phyloP scores from a whole-genome alignment of 2,797 vertebrate genomes.

The Anguilla anguilla region DNA sequence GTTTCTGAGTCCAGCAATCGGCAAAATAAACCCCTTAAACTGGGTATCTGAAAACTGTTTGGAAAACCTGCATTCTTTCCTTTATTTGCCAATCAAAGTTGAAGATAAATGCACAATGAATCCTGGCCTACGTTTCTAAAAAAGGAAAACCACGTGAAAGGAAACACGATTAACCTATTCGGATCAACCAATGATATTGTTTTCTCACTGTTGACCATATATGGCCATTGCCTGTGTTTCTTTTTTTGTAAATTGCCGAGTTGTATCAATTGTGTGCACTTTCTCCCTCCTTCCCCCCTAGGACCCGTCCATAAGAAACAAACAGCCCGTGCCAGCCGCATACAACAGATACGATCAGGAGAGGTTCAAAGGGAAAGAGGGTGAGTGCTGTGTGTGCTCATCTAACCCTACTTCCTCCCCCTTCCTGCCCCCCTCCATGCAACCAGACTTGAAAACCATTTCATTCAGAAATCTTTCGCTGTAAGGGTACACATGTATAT shows the following conservation, averaged over 20 bases:
- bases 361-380: slow-evolving; percentile 98
- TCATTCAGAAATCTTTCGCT: background rate
- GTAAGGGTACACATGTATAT: background rate
- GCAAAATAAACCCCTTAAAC: background rate
- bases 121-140: background rate
- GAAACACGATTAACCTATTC: background rate
- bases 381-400: slow-evolving; percentile 64
- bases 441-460: background rate
- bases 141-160: background rate
- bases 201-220: background rate
- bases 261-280: background rate
- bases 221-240: background rate
- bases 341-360: slow-evolving; percentile 99
- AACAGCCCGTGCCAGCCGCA: slow-evolving; percentile 92
- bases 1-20: background rate
- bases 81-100: background rate
- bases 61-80: background rate
- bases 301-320: slow-evolving; percentile 92
- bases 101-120: too few relatives aligned
- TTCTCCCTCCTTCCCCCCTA: slow-evolving; percentile 50
- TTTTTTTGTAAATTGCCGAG: background rate
- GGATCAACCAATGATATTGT: background rate
- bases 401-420: background rate
- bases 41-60: background rate
- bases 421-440: background rate